Base-by-base conservation (phyloP, 2,113 vertebrate genomes). In the Myrmophylax atrothorax region DNA sequence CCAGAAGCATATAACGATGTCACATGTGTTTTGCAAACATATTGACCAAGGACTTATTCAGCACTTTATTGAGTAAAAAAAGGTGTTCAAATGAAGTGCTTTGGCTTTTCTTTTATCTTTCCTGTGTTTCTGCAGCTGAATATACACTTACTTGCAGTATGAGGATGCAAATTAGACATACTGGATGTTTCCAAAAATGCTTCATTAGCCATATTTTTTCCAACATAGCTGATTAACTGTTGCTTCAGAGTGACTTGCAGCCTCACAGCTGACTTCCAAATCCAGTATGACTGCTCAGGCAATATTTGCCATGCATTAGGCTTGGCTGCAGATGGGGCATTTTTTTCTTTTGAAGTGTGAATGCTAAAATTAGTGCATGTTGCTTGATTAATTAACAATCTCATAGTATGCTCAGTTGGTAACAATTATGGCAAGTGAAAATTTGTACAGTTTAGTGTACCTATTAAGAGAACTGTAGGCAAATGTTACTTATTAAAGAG, bases 291-390 rank as follows among this genome's bases (percentile, higher is more conserved):
- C 49, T 62, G 33, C 59, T 77, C 17, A 40, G 75, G 64, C 58
- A 81, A 13, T 68, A 68, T 85, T 93, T 95, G 44, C 68, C 40
- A 59, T 87, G 76, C 53, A 63, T 69, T 56, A 72, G 69, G 9
- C 50, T 95, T 80, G 44, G 25, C 64, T 63, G 92, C 50, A 42
- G 42, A 79, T 55, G 23, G 23, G 7, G 7, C 75, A 15, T 44
- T 95, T 89, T 89, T 80, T 73, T 35, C 55, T 73, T 91, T 89
- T 87, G 68, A 91, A 83, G 17, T 62, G n/a, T 60, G 76, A 91
- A 75, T 78, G 5, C 81, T 76, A 77, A 89, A 91, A 70, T 89
- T 82, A 78, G 26, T 78, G 12, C 59, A 90, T 56, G 37, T 59
- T 76, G 46, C 89, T 78, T 53, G 40, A 91, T 69, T 89, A 37